Base-by-base conservation (phyloP, 2,888 invertebrate species). In the Cactoblastis cactorum region DNA sequence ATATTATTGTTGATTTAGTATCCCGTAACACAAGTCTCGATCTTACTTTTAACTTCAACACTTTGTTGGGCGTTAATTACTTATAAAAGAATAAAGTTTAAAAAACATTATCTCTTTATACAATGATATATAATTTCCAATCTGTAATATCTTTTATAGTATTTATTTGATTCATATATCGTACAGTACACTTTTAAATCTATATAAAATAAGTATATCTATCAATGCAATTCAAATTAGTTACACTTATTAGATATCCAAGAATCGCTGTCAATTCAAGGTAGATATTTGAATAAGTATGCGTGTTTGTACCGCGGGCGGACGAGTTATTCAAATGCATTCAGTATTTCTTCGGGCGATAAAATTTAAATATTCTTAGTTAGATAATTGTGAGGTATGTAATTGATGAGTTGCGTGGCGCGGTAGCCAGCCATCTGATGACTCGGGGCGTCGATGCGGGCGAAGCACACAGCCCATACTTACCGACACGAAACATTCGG, bases 371-470 rank as follows among this genome's bases (percentile, higher is more conserved):
- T 28, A 43, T 43, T 43, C 43, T 43, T 43, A 43, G 43, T 35
- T 46, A 35, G 33, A 46, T 43, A 43, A 43, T 46, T 46, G 34
- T 35, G n/a, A 35, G 12, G 39, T 6, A 22, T 28, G 22, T 46
- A 46, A 46, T 34, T 35, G 46, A 34, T 34, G 35, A 33, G 45
- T 82, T 62, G 79, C 77, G 75, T 80, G 82, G 67, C 72, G 74
- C 63, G 61, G 83, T 80, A 85, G 86, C 80, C 48, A 70, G 65
- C 77, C 78, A 35, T 18, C 22, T 35, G 76, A 76, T 73, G 62
- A 65, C 83, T 77, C 65, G 62, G 58, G 77, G 80, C 73, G 54
- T 48, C 59, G 48, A 52, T 54, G 48, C 54, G 49, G 53, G 48
- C 54, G 51, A 53, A 33, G 32, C 45, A 28, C 32, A 35, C 46